Base-by-base conservation (phyloP, 1,140 invertebrate genomes). In the Pachypeltis micranthus region DNA sequence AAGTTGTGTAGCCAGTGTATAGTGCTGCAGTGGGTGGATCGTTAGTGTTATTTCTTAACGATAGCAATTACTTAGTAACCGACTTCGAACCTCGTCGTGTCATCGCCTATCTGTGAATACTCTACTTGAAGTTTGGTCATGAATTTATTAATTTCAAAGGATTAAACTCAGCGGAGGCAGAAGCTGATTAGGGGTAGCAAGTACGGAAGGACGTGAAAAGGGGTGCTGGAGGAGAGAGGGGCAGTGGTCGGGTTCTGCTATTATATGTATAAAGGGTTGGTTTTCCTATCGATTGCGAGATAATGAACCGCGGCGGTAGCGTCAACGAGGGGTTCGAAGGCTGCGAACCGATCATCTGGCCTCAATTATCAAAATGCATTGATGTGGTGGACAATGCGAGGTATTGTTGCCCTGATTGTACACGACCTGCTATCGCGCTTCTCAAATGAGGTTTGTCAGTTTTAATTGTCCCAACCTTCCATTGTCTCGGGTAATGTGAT, bases 341-440 rank as follows among this genome's bases (percentile, higher is more conserved):
- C 31, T 7, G 31, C 7, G 31, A 16, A 24, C 54, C 25, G 54
- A 56, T 56, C 25, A 56, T 56, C 54, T 25, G 19, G 19, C 25
- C 19, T 56, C 54, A 56, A 56, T 56, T 56, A 56, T 56, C 54
- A 56, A 56, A 56, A 56, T 56, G 54, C 54, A 56, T 56, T 56
- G 54, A 56, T 19, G 19, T 19, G 19, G 16, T 21, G 25, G 19
- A 56, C 54, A 56, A 56, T 56, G 54, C 19, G 16, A 21, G 54
- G 54, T 56, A 56, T 56, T 56, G 54, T 56, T 56, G 3, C 19
- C 54, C 54, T 19, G 54, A 56, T 19, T 25, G 54, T 56, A 56
- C 54, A 56, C 54, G 54, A n/a, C 44, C n/a, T 23, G 24, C 44
- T n/a, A 23, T 10, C n/a, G 44, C 44, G 24, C n/a, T 23, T 23